These are phyloP conservation scores for Bombus ignitus DNA, from an alignment of 1,140 invertebrate species.

Conservation along the genomic window DNA sequence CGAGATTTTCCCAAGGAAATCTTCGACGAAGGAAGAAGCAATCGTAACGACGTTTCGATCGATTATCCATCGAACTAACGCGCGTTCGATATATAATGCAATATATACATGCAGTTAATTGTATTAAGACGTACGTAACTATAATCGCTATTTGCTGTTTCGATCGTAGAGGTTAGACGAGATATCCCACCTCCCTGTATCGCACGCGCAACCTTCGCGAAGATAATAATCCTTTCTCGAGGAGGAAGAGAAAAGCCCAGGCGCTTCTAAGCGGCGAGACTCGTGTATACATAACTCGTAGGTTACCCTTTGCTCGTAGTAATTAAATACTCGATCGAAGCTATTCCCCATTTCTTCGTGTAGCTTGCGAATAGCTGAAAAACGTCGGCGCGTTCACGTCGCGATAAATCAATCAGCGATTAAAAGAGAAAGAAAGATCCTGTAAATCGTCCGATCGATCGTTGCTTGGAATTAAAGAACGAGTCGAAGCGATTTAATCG, in stretches of 20 bases:
- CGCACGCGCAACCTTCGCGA: not conserved
- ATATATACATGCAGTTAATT: constrained; percentile 34
- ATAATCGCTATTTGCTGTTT: constrained; percentile 35
- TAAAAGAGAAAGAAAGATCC: not conserved
- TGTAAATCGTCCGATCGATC: too few relatives aligned
- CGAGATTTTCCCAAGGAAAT: not conserved
- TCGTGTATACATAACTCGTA: constrained; percentile 38
- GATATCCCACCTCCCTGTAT: constrained; percentile 1
- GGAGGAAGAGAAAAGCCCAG: not conserved
- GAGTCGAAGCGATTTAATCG: not conserved
- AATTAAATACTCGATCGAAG: constrained; percentile 40
- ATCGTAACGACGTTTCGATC: constrained; percentile 62
- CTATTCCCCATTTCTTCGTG: constrained; percentile 55
- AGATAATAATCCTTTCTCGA: not conserved
- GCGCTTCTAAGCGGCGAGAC: constrained; percentile 28
- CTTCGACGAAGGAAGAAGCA: not conserved
- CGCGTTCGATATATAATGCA: constrained; percentile 17
- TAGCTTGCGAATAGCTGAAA: constrained; percentile 53
- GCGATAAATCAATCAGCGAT: not conserved
- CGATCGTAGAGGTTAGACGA: constrained; percentile 34
- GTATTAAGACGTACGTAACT: constrained; percentile 34
- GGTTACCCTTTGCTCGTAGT: constrained; percentile 47
- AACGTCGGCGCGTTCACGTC: constrained; percentile 41
- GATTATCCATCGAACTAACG: constrained; percentile 70
- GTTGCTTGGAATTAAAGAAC: not conserved